Percentiles rank a stretch among this genome's conserved stretches.
These are phyloP conservation scores for Polymixis flavicincta DNA, from an alignment of 2,888 invertebrate species.

Conservation along the genomic window DNA sequence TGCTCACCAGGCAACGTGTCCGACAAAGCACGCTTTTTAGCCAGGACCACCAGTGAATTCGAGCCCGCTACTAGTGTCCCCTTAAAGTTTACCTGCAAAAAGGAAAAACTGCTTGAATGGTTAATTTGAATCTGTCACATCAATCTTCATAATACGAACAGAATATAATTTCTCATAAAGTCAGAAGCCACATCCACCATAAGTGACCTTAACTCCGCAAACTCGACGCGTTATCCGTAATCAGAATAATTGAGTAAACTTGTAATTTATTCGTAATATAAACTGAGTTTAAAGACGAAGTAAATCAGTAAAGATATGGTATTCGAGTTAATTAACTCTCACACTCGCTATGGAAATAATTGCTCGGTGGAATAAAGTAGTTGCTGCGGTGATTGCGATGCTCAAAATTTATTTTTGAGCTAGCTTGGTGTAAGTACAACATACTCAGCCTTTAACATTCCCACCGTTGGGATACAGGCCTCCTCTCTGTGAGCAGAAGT, in stretches of 20 bases:
- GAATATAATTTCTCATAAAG: constrained; percentile 9
- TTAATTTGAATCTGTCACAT: background rate
- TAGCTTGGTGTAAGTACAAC: background rate
- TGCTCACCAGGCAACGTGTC: no score
- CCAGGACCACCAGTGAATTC: no score
- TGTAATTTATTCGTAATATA: constrained; percentile 70
- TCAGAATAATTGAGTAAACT: constrained; percentile 66
- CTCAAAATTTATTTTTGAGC: constrained; percentile 27
- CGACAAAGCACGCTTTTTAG: no score
- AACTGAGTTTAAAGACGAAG: constrained; percentile 72
- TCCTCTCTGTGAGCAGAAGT: background rate
- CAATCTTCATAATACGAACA: background rate
- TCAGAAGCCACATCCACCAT: constrained; percentile 24
- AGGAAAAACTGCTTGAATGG: background rate
- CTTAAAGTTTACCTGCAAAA: background rate
- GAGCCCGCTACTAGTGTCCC: no score
- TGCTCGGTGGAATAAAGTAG: constrained; percentile 63
- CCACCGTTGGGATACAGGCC: no score
- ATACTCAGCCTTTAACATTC: background rate
- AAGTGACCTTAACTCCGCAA: constrained; percentile 38
- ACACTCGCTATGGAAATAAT: constrained; percentile 77
- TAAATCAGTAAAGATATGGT: constrained; percentile 80
- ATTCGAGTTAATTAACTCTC: constrained; percentile 80
- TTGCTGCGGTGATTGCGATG: constrained; percentile 32
- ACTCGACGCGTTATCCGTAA: constrained; percentile 53